Percentiles rank a stretch among this genome's conserved stretches.
Evolutionary conservation across 2,113 vertebrate species (phyloP).

Genomic region (Eptatretus burgeri): DNA sequence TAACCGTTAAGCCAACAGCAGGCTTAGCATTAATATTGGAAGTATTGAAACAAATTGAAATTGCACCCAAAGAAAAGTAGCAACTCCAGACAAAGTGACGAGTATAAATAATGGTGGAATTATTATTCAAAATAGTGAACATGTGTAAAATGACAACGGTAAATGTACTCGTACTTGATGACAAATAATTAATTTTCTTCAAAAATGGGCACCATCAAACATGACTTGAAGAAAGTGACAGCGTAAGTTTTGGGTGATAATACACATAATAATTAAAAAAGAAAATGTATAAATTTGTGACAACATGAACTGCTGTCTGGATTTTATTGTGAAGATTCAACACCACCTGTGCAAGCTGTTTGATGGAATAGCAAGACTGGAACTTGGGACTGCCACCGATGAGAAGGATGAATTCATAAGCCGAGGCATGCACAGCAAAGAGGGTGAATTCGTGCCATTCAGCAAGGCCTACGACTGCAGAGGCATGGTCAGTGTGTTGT

Average conservation of each 20-base stretch:
- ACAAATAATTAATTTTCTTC: conserved; percentile 6
- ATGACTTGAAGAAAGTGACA: neutral
- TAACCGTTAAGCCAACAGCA: too few relatives aligned
- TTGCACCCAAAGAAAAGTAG: too few relatives aligned
- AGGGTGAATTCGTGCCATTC: conserved; percentile 60
- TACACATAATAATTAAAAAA: neutral
- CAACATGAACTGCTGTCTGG: neutral
- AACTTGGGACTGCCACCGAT: conserved; percentile 21
- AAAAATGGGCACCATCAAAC: neutral
- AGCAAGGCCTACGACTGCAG: conserved; percentile 46
- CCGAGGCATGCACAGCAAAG: conserved; percentile 74
- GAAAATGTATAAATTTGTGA: neutral
- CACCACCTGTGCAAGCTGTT: conserved; percentile 74
- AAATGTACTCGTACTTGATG: too few relatives aligned
- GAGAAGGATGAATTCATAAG: too few relatives aligned
- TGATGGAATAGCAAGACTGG: conserved; percentile 52
- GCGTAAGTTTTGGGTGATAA: neutral
- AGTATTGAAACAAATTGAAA: too few relatives aligned
- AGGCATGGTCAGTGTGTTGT: conserved; percentile 29
- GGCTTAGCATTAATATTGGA: too few relatives aligned
- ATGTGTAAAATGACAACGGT: too few relatives aligned
- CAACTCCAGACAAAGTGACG: too few relatives aligned
- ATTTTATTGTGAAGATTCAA: conserved; percentile 29
- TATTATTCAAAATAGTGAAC: too few relatives aligned
- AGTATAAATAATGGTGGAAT: too few relatives aligned